Base-by-base conservation (phyloP, 2,888 invertebrate species). In the Hypsopygia costalis region DNA sequence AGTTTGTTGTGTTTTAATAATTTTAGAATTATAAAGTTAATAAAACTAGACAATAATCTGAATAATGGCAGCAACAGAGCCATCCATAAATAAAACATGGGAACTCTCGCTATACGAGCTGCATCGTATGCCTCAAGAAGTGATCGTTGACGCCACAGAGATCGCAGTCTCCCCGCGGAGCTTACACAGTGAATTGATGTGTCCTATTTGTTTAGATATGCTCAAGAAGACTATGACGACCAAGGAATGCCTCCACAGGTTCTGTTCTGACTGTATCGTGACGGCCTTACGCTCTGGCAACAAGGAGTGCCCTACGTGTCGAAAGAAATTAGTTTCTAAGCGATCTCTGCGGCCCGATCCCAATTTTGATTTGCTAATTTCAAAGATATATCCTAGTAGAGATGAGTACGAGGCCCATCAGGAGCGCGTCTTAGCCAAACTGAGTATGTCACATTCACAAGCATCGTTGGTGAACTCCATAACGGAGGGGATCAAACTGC, bases 221-320 rank as follows among this genome's bases (percentile, higher is more conserved):
- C 90, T 99, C 59, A 99, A 98, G 79, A 97, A 97, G 76, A 99
- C 99, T 0, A 99, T 99, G 99, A 99, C 99, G n/a, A 99, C 99
- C 4, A 99, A 99, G 77, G 99, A 99, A 89, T 99, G 99, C 86
- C 91, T 99, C 43, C 99, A 99, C 81, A 93, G 99, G 44, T 99
- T 99, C 81, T 99, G 99, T 83, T 96, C 97, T 11, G 99, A 99
- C 73, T 99, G 99, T 81, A 99, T 99, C 56, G 98, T 98, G 45
- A 99, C 98, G 2, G 99, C 99, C 0, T 88, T 99, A 28, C 92
- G 99, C 6, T 98, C 98, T 20, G 99, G 98, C 4, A 99, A 99
- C 78, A 99, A 99, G 80, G 99, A 99, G 87, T 99, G 99, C 69
- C 99, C 99, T 0, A 99, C 99, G 0, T 99, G 99, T 77, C 92